phyloP scores from a whole-genome alignment of 2,888 invertebrate species.

The Drosophila phalerata region DNA sequence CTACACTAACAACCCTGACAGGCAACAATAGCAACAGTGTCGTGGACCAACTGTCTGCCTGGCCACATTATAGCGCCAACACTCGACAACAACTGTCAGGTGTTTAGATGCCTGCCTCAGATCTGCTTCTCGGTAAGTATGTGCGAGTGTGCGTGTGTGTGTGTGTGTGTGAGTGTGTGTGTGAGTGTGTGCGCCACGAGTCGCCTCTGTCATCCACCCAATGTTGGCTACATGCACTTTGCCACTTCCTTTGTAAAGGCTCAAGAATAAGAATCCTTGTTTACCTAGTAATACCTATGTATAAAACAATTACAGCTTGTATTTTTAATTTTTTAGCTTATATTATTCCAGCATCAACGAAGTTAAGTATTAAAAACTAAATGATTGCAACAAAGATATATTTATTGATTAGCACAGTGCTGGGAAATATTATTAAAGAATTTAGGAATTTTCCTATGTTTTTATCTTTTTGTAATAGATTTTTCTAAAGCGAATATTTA shows the following conservation, averaged over 20 bases:
- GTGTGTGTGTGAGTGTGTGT: slow-evolving; percentile 14
- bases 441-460: not conserved
- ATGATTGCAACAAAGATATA: no score
- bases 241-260: not conserved
- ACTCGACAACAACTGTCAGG: slow-evolving; percentile 72
- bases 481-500: no score
- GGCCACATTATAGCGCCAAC: slow-evolving; percentile 69
- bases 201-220: slow-evolving; percentile 34
- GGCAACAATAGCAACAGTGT: slow-evolving; percentile 55
- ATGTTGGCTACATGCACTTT: slow-evolving; percentile 19
- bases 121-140: slow-evolving; percentile 23
- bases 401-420: no score
- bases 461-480: no score
- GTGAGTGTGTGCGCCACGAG: slow-evolving; percentile 62
- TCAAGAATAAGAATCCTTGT: not conserved
- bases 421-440: not conserved
- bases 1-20: slow-evolving; percentile 32
- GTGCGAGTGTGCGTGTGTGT: not conserved
- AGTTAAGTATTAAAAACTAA: no score
- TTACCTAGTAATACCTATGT: no score
- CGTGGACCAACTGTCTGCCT: slow-evolving; percentile 45
- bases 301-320: not conserved
- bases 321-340: not conserved
- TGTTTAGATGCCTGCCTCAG: slow-evolving; percentile 68
- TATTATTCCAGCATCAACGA: not conserved